Base-by-base conservation (phyloP, 92 coral and sea anemone species). In the Phenganax marumi region DNA sequence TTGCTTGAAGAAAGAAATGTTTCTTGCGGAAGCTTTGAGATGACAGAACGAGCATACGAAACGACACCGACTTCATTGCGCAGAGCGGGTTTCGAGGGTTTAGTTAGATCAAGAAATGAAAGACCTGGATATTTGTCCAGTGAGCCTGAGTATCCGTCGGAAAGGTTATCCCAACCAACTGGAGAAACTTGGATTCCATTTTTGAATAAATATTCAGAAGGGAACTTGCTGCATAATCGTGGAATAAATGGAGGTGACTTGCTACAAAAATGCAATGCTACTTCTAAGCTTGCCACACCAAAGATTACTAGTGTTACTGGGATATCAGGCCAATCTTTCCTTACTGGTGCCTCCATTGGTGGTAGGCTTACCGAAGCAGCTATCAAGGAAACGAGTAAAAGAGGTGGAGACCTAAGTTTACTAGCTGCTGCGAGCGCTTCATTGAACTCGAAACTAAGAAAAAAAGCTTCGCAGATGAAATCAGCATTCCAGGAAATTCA, bases 361-460 rank as follows among this genome's bases (percentile, higher is more conserved):
- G 70, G 70, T 16, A 64, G 70, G 47, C 0, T 64, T 64, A 6
- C 47, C 5, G 47, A 64, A 25, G 14, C 70, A 22, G 43, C 43
- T 6, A 21, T 6, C 26, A 64, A 25, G 43, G 70, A 64, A 25
- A 64, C 12, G 7, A 16, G 5, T 33, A 5, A 19, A 64, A 13
- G 19, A 4, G 1, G 13, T 21, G 21, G 21, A 21, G 12, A 64
- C 70, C 10, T 19, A 25, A 64, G 46, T 25, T 46, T 64, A 21
- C 43, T 64, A 14, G 70, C 43, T 8, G 70, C 70, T 21, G 70
- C 70, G 12, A 64, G 70, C 21, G 70, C 70, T 25, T 64, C 70
- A 25, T 21, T 64, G 47, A 25, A 64, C 70, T 64, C 47, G 5
- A 64, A 64, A 64, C 70, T 64, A 64, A 64, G 17, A 25, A 21